Base-by-base conservation (phyloP, 2,888 invertebrate species). In the Rhingia campestris region DNA sequence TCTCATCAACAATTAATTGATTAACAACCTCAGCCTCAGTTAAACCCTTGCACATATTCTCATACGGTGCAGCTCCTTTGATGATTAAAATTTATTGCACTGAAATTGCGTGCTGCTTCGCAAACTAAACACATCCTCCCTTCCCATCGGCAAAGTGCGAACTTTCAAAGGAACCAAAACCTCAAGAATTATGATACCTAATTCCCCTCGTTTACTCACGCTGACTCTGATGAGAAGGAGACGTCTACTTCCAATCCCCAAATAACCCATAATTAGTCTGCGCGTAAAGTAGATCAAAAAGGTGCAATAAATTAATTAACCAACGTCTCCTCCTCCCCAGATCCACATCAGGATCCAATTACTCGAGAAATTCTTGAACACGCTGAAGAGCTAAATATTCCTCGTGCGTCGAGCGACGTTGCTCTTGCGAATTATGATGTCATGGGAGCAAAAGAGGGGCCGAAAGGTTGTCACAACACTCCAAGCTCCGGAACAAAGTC, bases 261-360 rank as follows among this genome's bases (percentile, higher is more conserved):
- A 70, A 69, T 69, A 75, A 70, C 70, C 81, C 81, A 72, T 77
- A 77, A 77, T 77, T 81, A 72, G 77, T 59, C 61, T 77, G 77
- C 37, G 72, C 81, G 49, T 77, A 81, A 81, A 81, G 77, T 81
- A 81, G 81, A 81, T 77, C 81, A 81, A 81, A 81, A 81, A 81
- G 81, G 81, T 81, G 81, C 72, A 77, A 81, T 81, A 81, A 81
- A 81, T 81, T 81, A 70, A 81, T 81, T 81, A 77, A 77, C 47
- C 70, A 72, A 61, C 54, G 66, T 72, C 49, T 49, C 53, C 39
- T 33, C 45, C 39, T 35, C 33, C 14, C 6, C 39, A 41, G 53
- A 70, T 81, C 47, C 77, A 72, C 70, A 81, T 81, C 72, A 43
- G 81, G 64, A 77, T 81, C 77, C 77, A 81, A 81, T 81, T 81